phyloP scores from a whole-genome alignment of 2,888 invertebrate species.

The Tinea trinotella region DNA sequence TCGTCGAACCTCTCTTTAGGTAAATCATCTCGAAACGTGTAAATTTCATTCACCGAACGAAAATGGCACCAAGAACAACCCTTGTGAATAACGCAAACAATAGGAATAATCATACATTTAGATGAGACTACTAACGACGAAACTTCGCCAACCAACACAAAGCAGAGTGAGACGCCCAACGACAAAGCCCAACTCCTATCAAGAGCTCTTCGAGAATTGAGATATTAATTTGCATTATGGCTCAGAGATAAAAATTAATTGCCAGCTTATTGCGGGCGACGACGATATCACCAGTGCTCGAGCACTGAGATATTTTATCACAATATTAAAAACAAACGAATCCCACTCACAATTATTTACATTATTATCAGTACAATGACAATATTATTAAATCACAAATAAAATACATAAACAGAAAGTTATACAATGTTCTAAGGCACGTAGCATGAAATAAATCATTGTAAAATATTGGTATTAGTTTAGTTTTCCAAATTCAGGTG shows the following conservation, averaged over 20 bases:
- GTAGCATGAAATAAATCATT: not conserved
- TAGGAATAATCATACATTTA: slow-evolving; percentile 3
- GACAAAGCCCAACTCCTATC: not conserved
- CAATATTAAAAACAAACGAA: not conserved
- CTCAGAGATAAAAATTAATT: slow-evolving; percentile 3
- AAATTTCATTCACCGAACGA: not conserved
- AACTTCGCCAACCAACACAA: not conserved
- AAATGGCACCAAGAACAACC: not conserved
- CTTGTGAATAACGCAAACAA: not conserved
- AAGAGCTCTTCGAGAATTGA: not conserved
- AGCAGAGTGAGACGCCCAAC: not conserved
- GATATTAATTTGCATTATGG: not conserved
- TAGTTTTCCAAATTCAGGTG: slow-evolving; percentile 5
- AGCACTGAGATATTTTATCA: not conserved
- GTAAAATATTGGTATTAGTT: not conserved
- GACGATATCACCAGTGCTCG: not conserved
- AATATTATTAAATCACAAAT: no score
- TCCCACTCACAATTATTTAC: no score
- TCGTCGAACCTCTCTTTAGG: not conserved
- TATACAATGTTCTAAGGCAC: no score
- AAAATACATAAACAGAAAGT: no score
- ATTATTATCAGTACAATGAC: no score
- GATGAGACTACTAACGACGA: not conserved
- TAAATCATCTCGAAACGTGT: not conserved
- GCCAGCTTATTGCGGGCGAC: not conserved